Evolutionary conservation across 2,113 vertebrate genomes (phyloP).

Genomic region (Mandrillus leucophaeus): DNA sequence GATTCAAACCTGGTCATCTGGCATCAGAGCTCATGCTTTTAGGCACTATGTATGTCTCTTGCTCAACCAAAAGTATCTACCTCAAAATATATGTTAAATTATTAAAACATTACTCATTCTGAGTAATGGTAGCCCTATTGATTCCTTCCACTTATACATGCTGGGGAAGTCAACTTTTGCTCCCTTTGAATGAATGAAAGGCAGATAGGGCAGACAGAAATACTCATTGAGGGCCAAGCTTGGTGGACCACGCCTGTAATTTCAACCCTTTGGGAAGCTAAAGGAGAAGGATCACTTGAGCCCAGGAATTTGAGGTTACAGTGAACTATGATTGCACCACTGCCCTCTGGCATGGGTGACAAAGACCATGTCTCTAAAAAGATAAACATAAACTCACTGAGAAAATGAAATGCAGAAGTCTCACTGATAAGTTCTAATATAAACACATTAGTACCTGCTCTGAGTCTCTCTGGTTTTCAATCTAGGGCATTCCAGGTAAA

Average conservation of each 20-base stretch:
- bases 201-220: neutral
- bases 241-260: no score
- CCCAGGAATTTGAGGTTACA: no score
- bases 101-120: neutral
- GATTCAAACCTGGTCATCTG: neutral
- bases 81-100: neutral
- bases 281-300: no score
- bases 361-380: no score
- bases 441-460: neutral
- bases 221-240: neutral
- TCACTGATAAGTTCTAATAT: neutral
- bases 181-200: neutral
- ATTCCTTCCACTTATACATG: neutral
- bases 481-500: neutral
- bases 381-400: no score
- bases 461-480: neutral
- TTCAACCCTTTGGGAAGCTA: no score
- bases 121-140: neutral
- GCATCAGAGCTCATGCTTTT: neutral
- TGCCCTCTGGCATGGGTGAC: no score
- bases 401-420: neutral
- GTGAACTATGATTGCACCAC: no score
- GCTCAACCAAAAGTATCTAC: neutral
- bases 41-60: neutral
- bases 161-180: neutral